A percentile compares a stretch with the other conserved stretches of the same genome.
Conservation (phyloP, 2,888 invertebrate genomes). For the Cataglyphis livida region DNA sequence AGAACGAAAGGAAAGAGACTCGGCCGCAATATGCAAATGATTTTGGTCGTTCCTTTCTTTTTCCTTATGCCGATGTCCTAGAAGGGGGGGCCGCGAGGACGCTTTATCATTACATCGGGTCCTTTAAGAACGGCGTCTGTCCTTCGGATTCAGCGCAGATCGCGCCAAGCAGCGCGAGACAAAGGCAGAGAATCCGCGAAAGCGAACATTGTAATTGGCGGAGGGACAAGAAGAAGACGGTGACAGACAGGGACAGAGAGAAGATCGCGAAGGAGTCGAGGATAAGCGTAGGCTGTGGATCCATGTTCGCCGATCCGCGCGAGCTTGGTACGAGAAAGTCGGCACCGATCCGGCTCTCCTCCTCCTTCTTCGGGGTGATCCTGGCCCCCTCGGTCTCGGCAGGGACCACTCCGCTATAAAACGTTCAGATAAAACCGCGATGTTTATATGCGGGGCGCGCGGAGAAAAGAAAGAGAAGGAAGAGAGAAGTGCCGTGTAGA, state of each 20-base stretch:
- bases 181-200: conserved; percentile 68
- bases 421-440: conserved; percentile 82
- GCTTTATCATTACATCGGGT: conserved; percentile 38
- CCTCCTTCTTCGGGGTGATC: conserved; percentile 63
- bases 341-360: conserved; percentile 49
- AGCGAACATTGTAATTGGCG: conserved; percentile 66
- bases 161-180: conserved; percentile 62
- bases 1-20: conserved; percentile 21
- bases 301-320: conserved; percentile 53
- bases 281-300: conserved; percentile 66
- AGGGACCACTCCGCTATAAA: conserved; percentile 77
- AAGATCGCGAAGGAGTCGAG: conserved; percentile 34
- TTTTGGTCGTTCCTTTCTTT: conserved; percentile 7
- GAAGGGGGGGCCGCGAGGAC: conserved; percentile 17
- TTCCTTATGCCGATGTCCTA: conserved; percentile 51
- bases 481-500: conserved; percentile 70
- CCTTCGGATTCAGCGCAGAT: conserved; percentile 51
- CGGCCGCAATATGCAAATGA: conserved; percentile 44
- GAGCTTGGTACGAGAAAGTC: conserved; percentile 22
- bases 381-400: conserved; percentile 56
- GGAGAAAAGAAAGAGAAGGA: conserved; percentile 58
- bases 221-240: conserved; percentile 29
- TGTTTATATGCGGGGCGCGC: conserved; percentile 81
- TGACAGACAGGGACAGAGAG: conserved; percentile 17
- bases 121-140: conserved; percentile 42